Evolutionary conservation across 1,140 invertebrate genomes (phyloP).

Genomic region (Helicoverpa armigera): DNA sequence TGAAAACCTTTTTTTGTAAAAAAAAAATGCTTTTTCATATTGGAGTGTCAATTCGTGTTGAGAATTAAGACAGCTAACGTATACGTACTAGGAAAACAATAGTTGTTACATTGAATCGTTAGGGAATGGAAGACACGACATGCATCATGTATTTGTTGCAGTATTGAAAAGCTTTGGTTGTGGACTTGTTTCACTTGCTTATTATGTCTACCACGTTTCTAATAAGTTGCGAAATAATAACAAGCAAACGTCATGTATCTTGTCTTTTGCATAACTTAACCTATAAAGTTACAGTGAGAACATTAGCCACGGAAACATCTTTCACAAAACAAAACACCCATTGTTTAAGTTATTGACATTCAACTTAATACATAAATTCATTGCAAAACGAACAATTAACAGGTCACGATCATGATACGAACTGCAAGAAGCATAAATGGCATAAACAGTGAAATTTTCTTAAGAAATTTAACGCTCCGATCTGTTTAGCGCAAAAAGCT

Average conservation of each 20-base stretch:
- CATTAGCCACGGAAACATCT: not conserved
- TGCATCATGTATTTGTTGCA: no score
- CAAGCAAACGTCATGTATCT: not conserved
- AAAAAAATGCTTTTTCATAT: no score
- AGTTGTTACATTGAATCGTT: no score
- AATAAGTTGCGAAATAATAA: no score
- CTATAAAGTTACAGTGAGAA: not conserved
- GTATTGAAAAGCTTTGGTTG: no score
- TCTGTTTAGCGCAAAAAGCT: constrained; percentile 33
- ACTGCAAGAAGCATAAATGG: not conserved
- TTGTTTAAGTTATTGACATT: constrained; percentile 11
- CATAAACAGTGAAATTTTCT: constrained; percentile 17
- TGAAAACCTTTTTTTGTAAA: no score
- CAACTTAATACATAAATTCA: constrained; percentile 18
- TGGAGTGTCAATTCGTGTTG: no score
- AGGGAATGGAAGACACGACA: no score
- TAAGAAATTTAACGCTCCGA: constrained; percentile 34
- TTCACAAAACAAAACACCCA: not conserved
- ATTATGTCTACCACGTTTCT: no score
- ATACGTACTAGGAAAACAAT: no score
- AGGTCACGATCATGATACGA: constrained; percentile 8
- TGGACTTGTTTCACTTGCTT: no score
- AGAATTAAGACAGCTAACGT: no score
- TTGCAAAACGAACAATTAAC: not conserved
- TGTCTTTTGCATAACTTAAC: constrained; percentile 6